phyloP scores from a whole-genome alignment of 2,113 vertebrate genomes.

The Leptocoma aspasia region DNA sequence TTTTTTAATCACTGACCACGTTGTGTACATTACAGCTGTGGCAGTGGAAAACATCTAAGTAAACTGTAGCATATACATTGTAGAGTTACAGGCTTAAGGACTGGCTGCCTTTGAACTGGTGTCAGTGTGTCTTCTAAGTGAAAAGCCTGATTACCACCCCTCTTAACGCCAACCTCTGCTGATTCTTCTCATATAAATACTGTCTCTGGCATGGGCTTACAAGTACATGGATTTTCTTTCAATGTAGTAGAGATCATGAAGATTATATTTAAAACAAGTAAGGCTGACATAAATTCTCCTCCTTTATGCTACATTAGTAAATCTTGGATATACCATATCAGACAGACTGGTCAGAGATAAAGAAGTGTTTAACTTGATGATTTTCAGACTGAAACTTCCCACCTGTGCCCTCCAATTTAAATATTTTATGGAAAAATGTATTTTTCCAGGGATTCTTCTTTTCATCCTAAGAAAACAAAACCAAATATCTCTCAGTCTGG shows the following conservation, averaged over 20 bases:
- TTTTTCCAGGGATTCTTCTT: background rate
- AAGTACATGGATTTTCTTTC: background rate
- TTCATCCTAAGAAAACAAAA: background rate
- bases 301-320: background rate
- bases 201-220: background rate
- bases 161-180: background rate
- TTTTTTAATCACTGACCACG: background rate
- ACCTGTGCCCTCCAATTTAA: background rate
- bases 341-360: background rate
- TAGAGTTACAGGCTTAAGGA: background rate
- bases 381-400: background rate
- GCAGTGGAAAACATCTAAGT: background rate
- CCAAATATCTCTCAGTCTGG: background rate
- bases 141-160: background rate
- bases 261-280: background rate
- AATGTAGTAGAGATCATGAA: background rate
- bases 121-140: background rate
- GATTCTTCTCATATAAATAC: background rate
- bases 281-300: background rate
- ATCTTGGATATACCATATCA: background rate
- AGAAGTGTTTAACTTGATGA: background rate
- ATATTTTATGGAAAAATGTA: background rate
- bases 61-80: background rate
- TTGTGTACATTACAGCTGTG: background rate
- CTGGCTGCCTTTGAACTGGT: background rate